These are phyloP conservation scores for Myotis pilosus DNA, from an alignment of 2,797 vertebrate species.

Conservation along the genomic window DNA sequence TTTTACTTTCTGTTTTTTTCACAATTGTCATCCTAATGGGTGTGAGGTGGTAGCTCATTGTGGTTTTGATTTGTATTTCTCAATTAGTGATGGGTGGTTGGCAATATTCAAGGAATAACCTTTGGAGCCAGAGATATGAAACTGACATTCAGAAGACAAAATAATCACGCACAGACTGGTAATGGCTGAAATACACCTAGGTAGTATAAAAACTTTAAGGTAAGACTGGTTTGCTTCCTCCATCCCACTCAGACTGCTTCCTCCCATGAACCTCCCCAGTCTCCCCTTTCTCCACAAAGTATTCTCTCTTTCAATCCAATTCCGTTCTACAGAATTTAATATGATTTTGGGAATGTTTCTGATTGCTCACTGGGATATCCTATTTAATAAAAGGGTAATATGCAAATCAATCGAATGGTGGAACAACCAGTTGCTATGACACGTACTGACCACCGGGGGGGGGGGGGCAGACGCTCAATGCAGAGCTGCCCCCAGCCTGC, in stretches of 20 bases:
- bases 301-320: background rate
- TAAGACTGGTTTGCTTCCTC: slow-evolving; percentile 16
- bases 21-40: background rate
- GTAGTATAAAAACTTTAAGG: background rate
- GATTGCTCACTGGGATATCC: background rate
- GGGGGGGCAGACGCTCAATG: too few species aligned
- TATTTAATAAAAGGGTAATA: too few species aligned
- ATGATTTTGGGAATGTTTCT: slow-evolving; percentile 1
- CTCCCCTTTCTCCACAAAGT: background rate
- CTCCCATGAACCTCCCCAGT: background rate
- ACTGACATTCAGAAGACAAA: background rate
- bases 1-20: background rate
- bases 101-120: background rate
- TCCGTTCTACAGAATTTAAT: slow-evolving; percentile 13
- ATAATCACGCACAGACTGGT: background rate
- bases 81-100: background rate
- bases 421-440: too few species aligned
- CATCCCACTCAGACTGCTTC: background rate
- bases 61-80: slow-evolving; percentile 1
- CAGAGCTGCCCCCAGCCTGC: too few species aligned
- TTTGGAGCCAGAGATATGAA: background rate
- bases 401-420: too few species aligned
- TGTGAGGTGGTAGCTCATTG: background rate
- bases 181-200: background rate
- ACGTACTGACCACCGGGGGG: too few species aligned